phyloP scores from a whole-genome alignment of 2,888 invertebrate genomes.

The Amiota mariae region DNA sequence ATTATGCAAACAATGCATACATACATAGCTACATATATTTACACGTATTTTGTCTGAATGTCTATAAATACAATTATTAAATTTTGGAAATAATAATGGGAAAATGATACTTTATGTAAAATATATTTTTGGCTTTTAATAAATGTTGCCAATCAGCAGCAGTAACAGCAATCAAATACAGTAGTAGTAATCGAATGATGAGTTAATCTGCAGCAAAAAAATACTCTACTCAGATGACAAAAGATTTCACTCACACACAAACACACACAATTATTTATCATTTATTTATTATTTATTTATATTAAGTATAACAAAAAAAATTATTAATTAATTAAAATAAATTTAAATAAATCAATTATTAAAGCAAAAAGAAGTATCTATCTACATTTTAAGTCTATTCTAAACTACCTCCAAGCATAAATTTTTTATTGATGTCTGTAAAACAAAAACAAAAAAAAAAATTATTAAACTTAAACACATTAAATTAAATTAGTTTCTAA shows the following conservation, averaged over 20 bases:
- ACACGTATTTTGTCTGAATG: conserved; percentile 43
- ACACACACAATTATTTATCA: no score
- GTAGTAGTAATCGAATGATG: no score
- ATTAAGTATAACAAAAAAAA: not conserved
- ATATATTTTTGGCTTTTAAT: no score
- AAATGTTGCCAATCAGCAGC: no score
- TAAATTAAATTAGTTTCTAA: conserved; percentile 47
- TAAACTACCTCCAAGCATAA: conserved; percentile 58
- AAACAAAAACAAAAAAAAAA: not conserved
- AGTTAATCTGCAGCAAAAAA: no score
- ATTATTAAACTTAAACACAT: conserved; percentile 31
- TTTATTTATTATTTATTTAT: no score
- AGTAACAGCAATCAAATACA: no score
- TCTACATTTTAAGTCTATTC: conserved; percentile 55
- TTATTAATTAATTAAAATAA: conserved; percentile 22
- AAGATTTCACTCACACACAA: no score
- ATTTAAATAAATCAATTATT: conserved; percentile 20
- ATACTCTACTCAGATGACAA: no score
- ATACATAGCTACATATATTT: not conserved
- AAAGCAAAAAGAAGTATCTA: conserved; percentile 29
- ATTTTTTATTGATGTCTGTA: conserved; percentile 45
- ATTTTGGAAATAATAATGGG: no score
- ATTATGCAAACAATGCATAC: no score
- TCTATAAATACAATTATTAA: conserved; percentile 37
- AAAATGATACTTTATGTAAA: no score